Evolutionary conservation across 2,888 invertebrate species (phyloP).

Genomic region (Lutraria lutraria): DNA sequence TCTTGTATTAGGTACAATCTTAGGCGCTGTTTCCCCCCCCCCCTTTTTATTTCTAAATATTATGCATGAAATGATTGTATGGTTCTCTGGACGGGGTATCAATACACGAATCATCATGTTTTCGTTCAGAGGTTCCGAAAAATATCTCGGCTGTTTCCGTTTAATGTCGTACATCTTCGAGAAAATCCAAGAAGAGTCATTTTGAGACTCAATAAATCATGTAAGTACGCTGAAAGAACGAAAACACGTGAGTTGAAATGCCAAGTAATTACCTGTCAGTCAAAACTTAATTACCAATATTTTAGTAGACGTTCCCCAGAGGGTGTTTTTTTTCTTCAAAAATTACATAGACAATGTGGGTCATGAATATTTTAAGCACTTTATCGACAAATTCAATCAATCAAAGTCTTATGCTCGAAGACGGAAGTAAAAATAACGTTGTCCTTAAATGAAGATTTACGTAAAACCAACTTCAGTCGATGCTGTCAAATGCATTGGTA

Average conservation of each 20-base stretch:
- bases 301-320: neutral
- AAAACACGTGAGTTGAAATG: neutral
- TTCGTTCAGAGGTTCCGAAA: neutral
- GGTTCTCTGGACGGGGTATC: too few species aligned
- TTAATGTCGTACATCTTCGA: neutral
- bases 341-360: neutral
- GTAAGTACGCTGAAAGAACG: neutral
- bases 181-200: neutral
- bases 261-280: conserved; percentile 18
- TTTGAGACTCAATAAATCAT: conserved; percentile 2
- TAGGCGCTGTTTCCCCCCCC: too few species aligned
- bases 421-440: neutral
- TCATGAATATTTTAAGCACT: neutral
- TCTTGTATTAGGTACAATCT: too few species aligned
- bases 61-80: too few species aligned
- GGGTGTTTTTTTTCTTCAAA: neutral
- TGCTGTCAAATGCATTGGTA: too few species aligned
- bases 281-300: conserved; percentile 10
- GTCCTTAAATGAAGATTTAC: too few species aligned
- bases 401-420: neutral
- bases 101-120: too few species aligned
- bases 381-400: neutral
- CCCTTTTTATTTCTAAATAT: too few species aligned
- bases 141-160: neutral
- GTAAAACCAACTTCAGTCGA: too few species aligned